Base-by-base conservation (phyloP, 2,797 vertebrate species). In the Paratrypauchen microcephalus region DNA sequence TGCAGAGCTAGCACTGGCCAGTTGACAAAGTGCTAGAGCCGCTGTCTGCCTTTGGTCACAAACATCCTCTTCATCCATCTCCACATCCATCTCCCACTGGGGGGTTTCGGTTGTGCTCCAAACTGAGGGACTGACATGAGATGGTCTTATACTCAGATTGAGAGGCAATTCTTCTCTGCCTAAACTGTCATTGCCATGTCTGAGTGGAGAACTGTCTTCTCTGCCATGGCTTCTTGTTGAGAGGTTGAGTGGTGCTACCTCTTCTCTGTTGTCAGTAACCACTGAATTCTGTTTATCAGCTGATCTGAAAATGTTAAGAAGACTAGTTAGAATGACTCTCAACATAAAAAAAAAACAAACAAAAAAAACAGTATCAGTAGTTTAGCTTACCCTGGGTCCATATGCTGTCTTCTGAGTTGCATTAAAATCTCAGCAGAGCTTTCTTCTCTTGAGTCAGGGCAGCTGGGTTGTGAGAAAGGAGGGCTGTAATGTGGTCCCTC, bases 21-120 rank as follows among this genome's bases (percentile, higher is more conserved):
- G 90, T 78, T 99, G 97, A 83, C 97, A 99, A 72, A 99, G 95
- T 0, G 98, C 96, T 47, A 99, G 94, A 0, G 97, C 98, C 0
- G 97, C 98, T 0, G 94, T 96, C 84, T 97, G 96, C 82, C 97
- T 96, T 87, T 97, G 95, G 0, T 98, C 96, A 6, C 92, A 92
- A 12, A 89, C 89, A 66, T 97, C 96, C 45, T 93, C 92, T 0
- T 89, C 88, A 63, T 97, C 96, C 47, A 93, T 92, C 0, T 89
- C 87, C 9, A 78, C 71, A 23, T 70, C 68, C 6, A 19, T 32
- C 57, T 36, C 59, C 28, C 63, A 74, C 60, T 73, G 76, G n/a
- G 69, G 75, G 26, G 74, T 68, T 24, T 81, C 76, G 1, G 79
- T 77, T 71, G 78, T 9, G 72, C 66, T 59, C 15, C 2, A 57